Conservation (phyloP, 2,888 invertebrate genomes). For the Molorchus minor region DNA sequence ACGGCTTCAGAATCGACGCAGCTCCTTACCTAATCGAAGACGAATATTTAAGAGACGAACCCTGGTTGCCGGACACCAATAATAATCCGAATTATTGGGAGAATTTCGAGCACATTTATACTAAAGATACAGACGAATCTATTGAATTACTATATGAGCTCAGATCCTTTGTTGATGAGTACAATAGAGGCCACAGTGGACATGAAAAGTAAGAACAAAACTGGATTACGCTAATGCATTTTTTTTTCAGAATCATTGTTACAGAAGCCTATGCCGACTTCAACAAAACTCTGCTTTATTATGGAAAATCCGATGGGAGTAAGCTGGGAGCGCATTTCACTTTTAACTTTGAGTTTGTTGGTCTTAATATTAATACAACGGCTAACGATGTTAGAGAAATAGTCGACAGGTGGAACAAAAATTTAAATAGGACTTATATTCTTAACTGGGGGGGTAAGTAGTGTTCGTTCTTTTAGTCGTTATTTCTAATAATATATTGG, state of each 20-base stretch:
- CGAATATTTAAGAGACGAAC: conserved; percentile 59
- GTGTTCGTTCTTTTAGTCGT: not conserved
- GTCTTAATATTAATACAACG: conserved; percentile 67
- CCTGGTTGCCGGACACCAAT: conserved; percentile 44
- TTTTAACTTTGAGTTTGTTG: conserved; percentile 79
- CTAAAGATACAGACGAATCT: conserved; percentile 67
- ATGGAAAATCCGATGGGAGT: conserved; percentile 65
- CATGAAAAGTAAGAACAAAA: no score
- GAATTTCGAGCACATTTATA: conserved; percentile 72
- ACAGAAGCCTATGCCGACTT: conserved; percentile 76
- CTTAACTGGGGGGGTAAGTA: conserved; percentile 82
- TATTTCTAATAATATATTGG: not conserved
- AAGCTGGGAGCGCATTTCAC: conserved; percentile 74
- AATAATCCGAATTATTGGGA: conserved; percentile 67
- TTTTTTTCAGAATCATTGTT: conserved; percentile 71
- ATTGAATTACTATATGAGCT: conserved; percentile 73
- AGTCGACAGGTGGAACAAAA: conserved; percentile 71
- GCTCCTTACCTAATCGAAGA: conserved; percentile 65
- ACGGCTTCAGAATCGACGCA: conserved; percentile 87
- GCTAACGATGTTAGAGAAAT: conserved; percentile 70
- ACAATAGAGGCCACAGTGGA: conserved; percentile 57
- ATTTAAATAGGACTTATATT: conserved; percentile 68
- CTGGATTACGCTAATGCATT: no score
- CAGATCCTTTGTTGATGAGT: conserved; percentile 71
- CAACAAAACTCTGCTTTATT: conserved; percentile 71